Base-by-base conservation (phyloP, 1,140 invertebrate species). In the Hylyphantes graminicola region DNA sequence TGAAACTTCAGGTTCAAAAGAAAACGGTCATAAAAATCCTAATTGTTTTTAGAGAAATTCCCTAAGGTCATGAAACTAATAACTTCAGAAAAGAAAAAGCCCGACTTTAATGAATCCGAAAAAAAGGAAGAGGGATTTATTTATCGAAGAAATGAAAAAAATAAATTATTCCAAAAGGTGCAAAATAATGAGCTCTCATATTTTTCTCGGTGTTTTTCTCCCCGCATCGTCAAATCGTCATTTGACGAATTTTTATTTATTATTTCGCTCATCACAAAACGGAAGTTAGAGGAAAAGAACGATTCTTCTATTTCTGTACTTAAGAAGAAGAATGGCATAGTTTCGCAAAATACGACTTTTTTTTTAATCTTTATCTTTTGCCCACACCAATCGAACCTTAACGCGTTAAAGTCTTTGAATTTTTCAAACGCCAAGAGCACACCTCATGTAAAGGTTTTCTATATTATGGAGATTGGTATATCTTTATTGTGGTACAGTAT, bases 151-250 rank as follows among this genome's bases (percentile, higher is more conserved):
- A 50, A 59, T 54, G 13, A 74, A 53, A 59, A 59, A 77, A 77
- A 50, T 78, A 78, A 78, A 78, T 78, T 78, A 78, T 78, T 78
- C 76, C 64, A 64, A 19, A 63, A 78, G 76, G 76, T 78, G 76
- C 35, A 67, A 78, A 78, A 78, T 78, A 78, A 78, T 78, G 76
- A 78, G 76, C 9, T 67, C 61, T 50, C 57, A 67, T 64, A 78
- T 51, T 67, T 78, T 65, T 78, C 51, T 35, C 53, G 17, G 21
- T 76, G 19, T 64, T 76, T 76, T 21, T 76, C 50, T 63, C 48
- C 53, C 55, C 53, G 64, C 74, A 61, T 76, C 74, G 63, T 78
- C 76, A 78, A 78, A 67, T 67, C 76, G 63, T 55, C 63, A 78
- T 78, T 78, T 78, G 61, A 67, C 19, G 61, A n/a, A 67, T 19